Conservation (phyloP, 2,797 vertebrate genomes). For the Neoniphon sammara region DNA sequence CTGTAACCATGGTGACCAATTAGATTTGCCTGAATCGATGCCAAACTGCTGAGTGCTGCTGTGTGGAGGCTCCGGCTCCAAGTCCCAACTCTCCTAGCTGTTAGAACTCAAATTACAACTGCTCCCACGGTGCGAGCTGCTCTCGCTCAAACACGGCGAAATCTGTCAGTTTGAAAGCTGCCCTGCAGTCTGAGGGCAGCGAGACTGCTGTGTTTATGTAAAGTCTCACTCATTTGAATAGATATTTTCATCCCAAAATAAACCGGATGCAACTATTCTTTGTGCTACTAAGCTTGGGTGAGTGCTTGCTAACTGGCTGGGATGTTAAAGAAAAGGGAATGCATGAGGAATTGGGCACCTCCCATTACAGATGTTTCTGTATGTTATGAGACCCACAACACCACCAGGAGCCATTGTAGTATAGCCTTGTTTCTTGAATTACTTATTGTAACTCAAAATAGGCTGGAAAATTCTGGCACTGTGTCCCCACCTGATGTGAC, state of each 20-base stretch:
- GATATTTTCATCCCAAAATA: too few species aligned
- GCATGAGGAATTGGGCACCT: background rate
- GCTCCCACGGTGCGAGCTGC: conserved; percentile 35
- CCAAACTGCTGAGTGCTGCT: conserved; percentile 56
- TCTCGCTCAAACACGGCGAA: conserved; percentile 4
- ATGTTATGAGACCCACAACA: background rate
- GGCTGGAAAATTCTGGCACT: background rate
- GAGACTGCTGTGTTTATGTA: conserved; percentile 29
- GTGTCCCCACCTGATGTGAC: too few species aligned
- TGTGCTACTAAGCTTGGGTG: background rate
- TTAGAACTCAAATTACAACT: conserved; percentile 58
- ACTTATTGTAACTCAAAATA: background rate
- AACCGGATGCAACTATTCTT: too few species aligned
- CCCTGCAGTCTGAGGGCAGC: background rate
- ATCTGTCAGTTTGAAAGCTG: conserved; percentile 3
- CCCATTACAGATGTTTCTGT: background rate
- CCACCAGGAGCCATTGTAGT: background rate
- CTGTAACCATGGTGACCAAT: conserved; percentile 72
- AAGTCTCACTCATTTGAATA: background rate
- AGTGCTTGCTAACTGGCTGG: background rate
- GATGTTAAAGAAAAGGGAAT: too few species aligned
- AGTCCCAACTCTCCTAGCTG: conserved; percentile 43
- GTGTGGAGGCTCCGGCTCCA: conserved; percentile 36
- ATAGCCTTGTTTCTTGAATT: background rate
- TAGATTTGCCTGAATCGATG: conserved; percentile 61